A percentile compares a stretch with the other conserved stretches of the same genome.
Evolutionary conservation across 1,140 invertebrate genomes (phyloP).

Genomic region (Maconellicoccus hirsutus): DNA sequence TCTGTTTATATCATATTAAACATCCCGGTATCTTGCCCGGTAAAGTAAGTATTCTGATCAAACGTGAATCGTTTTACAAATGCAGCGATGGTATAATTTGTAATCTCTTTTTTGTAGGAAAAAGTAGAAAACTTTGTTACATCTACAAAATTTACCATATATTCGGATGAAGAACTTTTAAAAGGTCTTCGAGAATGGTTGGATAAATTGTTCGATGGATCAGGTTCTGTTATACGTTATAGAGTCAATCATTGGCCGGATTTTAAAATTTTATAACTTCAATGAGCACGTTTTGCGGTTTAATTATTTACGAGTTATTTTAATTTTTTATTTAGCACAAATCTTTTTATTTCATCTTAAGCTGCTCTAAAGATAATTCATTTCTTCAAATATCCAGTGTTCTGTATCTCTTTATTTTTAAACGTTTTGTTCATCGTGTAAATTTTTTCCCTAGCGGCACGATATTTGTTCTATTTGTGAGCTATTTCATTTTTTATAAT

Average conservation of each 20-base stretch:
- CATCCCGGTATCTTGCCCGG: slow-evolving; percentile 43
- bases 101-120: neutral
- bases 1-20: slow-evolving; percentile 96
- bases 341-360: neutral
- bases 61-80: neutral
- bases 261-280: slow-evolving; percentile 39
- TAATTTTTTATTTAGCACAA: slow-evolving; percentile 6
- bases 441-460: neutral
- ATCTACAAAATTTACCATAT: neutral
- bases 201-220: slow-evolving; percentile 87
- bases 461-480: neutral
- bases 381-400: neutral
- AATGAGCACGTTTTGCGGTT: neutral
- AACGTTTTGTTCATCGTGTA: neutral
- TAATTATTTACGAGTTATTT: neutral
- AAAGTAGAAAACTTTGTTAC: neutral
- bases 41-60: neutral
- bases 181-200: slow-evolving; percentile 92
- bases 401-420: neutral
- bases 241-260: slow-evolving; percentile 96
- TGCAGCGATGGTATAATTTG: neutral
- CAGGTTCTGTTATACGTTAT: slow-evolving; percentile 69
- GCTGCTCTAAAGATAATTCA: no score
- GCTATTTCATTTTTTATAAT: neutral
- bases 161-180: slow-evolving; percentile 56